Conservation (phyloP, 2,797 vertebrate species). For the Bradypodion pumilum region DNA sequence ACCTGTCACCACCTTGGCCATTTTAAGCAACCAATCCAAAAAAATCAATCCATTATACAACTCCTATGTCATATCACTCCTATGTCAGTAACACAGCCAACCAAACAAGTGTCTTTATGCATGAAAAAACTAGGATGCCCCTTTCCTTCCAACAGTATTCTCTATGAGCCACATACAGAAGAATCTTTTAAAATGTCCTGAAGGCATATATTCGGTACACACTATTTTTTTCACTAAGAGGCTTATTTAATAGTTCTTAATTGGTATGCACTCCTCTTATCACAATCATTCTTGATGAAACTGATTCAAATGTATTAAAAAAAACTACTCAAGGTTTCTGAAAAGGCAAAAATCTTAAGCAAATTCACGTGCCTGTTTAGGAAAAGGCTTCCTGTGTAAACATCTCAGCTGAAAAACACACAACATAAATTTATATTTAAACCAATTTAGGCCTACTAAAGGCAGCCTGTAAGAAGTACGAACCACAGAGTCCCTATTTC, state of each 20-base stretch:
- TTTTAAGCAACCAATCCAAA: no score
- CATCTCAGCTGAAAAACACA: neutral
- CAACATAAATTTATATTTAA: neutral
- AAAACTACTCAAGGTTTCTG: neutral
- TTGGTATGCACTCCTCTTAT: no score
- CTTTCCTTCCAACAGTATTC: neutral
- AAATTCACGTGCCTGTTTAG: neutral
- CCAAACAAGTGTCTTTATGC: neutral
- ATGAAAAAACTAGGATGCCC: neutral
- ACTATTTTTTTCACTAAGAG: neutral
- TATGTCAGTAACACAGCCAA: neutral
- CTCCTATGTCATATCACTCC: neutral
- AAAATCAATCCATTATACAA: slow-evolving; percentile 10
- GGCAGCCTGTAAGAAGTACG: neutral
- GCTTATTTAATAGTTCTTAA: neutral
- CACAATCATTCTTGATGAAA: neutral
- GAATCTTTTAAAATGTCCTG: neutral
- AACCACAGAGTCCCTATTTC: neutral
- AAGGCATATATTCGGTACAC: neutral
- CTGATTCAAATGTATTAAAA: neutral
- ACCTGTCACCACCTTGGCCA: no score
- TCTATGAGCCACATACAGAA: neutral
- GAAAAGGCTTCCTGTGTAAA: neutral
- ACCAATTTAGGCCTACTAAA: neutral
- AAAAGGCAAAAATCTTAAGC: neutral